Conservation (phyloP, 1,140 invertebrate genomes). For the Neodiprion lecontei region DNA sequence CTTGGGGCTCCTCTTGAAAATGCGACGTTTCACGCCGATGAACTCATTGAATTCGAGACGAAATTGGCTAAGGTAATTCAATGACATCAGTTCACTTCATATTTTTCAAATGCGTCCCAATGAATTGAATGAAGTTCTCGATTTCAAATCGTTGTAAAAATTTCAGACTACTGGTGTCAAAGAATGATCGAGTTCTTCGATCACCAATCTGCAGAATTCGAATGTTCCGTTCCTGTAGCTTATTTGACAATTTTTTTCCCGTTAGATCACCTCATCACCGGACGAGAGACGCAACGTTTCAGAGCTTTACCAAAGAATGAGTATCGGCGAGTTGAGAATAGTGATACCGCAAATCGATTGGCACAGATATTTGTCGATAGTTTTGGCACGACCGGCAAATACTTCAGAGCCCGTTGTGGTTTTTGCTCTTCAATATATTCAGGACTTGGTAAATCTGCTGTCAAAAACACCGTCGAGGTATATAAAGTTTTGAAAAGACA, state of each 20-base stretch:
- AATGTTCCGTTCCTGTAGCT: neutral
- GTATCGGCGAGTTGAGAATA: constrained; percentile 70
- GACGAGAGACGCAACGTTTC: constrained; percentile 83
- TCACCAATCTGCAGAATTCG: neutral
- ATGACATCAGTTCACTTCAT: too few relatives aligned
- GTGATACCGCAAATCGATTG: constrained; percentile 81
- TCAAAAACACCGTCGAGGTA: constrained; percentile 55
- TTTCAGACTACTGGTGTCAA: neutral
- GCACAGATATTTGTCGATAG: constrained; percentile 74
- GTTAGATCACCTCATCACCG: constrained; percentile 79
- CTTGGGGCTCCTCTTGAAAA: constrained; percentile 69
- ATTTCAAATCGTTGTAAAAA: too few relatives aligned
- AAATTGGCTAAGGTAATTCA: constrained; percentile 71
- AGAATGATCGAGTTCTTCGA: neutral
- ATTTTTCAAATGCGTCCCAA: too few relatives aligned
- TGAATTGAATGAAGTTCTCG: too few relatives aligned
- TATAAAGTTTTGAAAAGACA: neutral
- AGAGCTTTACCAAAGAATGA: constrained; percentile 81
- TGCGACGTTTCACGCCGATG: constrained; percentile 70
- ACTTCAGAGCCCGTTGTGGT: constrained; percentile 73
- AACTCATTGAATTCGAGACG: constrained; percentile 85
- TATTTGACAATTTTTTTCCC: neutral
- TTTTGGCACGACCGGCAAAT: constrained; percentile 69
- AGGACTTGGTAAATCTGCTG: constrained; percentile 60
- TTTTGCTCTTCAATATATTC: constrained; percentile 74